These are phyloP conservation scores for Drosophila siamana DNA, from an alignment of 2,888 invertebrate species.

Conservation along the genomic window DNA sequence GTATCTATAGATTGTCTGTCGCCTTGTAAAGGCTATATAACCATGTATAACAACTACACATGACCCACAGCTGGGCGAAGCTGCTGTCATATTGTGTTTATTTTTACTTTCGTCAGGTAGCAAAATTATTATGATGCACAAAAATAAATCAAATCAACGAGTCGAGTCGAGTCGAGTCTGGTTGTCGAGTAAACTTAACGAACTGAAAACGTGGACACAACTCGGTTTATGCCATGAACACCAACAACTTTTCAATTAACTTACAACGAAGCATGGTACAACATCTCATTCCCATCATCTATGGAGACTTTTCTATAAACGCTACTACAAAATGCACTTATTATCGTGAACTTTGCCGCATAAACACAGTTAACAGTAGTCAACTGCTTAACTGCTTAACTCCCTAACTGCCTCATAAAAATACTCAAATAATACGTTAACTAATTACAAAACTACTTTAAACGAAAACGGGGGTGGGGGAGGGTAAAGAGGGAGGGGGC, in stretches of 20 bases:
- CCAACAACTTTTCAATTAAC: too few species aligned
- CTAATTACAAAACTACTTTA: not conserved
- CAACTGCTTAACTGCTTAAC: too few species aligned
- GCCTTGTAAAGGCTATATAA: slow-evolving; percentile 4
- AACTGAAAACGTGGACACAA: not conserved
- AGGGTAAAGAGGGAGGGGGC: not conserved
- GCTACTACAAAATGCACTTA: too few species aligned
- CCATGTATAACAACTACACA: slow-evolving; percentile 24
- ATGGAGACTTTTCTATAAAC: too few species aligned
- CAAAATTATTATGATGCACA: slow-evolving; percentile 6
- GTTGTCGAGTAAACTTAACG: not conserved
- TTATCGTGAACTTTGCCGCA: too few species aligned
- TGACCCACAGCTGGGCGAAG: slow-evolving; percentile 39
- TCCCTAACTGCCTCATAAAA: not conserved
- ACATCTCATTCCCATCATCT: too few species aligned
- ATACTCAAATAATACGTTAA: not conserved
- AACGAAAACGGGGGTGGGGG: too few species aligned
- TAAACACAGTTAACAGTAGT: not conserved
- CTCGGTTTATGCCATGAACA: not conserved
- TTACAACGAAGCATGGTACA: too few species aligned
- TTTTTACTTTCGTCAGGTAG: slow-evolving; percentile 26
- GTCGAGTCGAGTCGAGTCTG: not conserved
- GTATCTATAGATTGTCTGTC: slow-evolving; percentile 15
- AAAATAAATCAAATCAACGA: slow-evolving; percentile 6
- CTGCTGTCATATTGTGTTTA: slow-evolving; percentile 8